Conservation (phyloP, 92 coral and sea anemone species). For the Epizoanthus stellaris region DNA sequence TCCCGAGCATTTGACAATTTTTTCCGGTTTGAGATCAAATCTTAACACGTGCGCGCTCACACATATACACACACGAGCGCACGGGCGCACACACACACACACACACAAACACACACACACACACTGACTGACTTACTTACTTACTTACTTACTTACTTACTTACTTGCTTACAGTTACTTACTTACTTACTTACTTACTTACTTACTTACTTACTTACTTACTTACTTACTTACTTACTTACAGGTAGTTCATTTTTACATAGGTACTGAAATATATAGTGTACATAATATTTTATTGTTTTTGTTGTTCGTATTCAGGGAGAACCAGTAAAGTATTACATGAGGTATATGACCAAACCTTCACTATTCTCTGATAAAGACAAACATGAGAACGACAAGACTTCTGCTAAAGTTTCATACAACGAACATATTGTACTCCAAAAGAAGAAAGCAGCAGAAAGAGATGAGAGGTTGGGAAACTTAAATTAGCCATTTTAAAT, state of each 20-base stretch:
- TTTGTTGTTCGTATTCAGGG: constrained; percentile 55
- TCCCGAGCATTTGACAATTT: too few relatives aligned
- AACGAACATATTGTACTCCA: constrained; percentile 79
- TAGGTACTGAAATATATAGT: neutral
- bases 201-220: too few relatives aligned
- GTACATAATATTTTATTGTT: neutral
- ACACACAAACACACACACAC: neutral
- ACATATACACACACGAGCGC: too few relatives aligned
- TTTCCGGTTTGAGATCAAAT: too few relatives aligned
- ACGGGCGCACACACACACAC: too few relatives aligned
- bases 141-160: too few relatives aligned
- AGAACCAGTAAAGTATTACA: constrained; percentile 84
- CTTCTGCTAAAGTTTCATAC: constrained; percentile 28
- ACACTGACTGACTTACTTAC: too few relatives aligned
- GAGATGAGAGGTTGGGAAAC: constrained; percentile 83
- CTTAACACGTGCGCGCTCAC: too few relatives aligned
- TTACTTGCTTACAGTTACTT: too few relatives aligned
- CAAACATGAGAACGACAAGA: constrained; percentile 41
- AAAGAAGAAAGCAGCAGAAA: constrained; percentile 76
- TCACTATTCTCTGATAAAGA: constrained; percentile 76
- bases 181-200: too few relatives aligned
- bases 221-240: too few relatives aligned
- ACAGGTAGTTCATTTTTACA: neutral
- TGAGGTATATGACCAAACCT: constrained; percentile 88
- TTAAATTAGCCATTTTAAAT: neutral